These are phyloP conservation scores for Xylocampa areola DNA, from an alignment of 2,888 invertebrate species.

Conservation along the genomic window DNA sequence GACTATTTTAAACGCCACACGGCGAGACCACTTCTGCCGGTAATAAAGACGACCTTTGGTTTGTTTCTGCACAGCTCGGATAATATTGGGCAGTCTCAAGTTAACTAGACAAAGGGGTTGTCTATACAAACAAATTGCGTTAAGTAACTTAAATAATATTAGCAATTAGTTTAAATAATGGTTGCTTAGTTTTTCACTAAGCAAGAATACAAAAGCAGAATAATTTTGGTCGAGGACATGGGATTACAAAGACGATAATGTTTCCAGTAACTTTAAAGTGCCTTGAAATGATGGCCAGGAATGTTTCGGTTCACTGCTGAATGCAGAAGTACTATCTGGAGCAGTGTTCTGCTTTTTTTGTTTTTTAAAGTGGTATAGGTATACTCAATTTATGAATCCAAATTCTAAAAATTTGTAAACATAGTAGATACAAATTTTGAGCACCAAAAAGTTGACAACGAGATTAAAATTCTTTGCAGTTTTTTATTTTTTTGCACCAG, in stretches of 20 bases:
- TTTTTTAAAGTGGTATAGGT: too few species aligned
- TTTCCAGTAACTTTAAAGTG: slow-evolving; percentile 11
- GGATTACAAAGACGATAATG: slow-evolving; percentile 15
- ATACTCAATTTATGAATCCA: too few species aligned
- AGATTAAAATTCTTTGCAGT: too few species aligned
- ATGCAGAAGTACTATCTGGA: slow-evolving; percentile 29
- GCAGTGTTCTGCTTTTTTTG: slow-evolving; percentile 19
- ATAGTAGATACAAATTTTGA: too few species aligned
- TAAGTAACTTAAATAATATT: slow-evolving; percentile 6
- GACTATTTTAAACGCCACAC: slow-evolving; percentile 42
- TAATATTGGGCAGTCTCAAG: slow-evolving; percentile 10
- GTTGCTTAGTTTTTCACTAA: slow-evolving; percentile 12
- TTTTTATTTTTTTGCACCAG: too few species aligned
- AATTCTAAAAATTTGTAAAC: too few species aligned
- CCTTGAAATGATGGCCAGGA: slow-evolving; percentile 17
- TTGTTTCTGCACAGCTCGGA: slow-evolving; percentile 17
- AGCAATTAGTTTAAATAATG: slow-evolving; percentile 27
- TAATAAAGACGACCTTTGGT: slow-evolving; percentile 46
- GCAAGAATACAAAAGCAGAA: slow-evolving; percentile 19
- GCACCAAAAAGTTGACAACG: too few species aligned
- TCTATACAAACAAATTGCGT: slow-evolving; percentile 1
- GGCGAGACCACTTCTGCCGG: slow-evolving; percentile 27
- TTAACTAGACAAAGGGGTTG: slow-evolving; percentile 21
- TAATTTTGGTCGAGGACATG: slow-evolving; percentile 35
- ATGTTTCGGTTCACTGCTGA: slow-evolving; percentile 24